Evolutionary conservation across 1,140 invertebrate species (phyloP).

Genomic region (Zaprionus lachaisei): DNA sequence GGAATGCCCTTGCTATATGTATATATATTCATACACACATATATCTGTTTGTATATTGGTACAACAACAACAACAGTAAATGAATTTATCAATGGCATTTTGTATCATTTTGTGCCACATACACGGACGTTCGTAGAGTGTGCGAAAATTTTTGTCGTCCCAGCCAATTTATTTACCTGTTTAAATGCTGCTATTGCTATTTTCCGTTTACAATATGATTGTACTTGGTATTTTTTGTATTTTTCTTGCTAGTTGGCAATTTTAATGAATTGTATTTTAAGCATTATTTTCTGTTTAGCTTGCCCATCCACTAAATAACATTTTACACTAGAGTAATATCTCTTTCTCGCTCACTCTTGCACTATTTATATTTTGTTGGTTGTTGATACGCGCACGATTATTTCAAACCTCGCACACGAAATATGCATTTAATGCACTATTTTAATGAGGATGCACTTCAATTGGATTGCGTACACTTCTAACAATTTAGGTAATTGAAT

Average conservation of each 20-base stretch:
- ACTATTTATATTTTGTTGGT: slow-evolving; percentile 30
- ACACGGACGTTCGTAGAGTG: slow-evolving; percentile 7
- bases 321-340: slow-evolving; percentile 43
- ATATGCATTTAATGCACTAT: slow-evolving; percentile 17
- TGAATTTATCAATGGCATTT: slow-evolving; percentile 54
- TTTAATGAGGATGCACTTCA: slow-evolving; percentile 28
- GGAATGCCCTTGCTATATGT: slow-evolving; percentile 38
- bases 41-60: background rate
- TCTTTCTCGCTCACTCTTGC: slow-evolving; percentile 24
- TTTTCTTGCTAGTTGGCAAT: slow-evolving; percentile 68
- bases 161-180: slow-evolving; percentile 64
- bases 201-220: slow-evolving; percentile 31
- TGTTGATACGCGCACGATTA: slow-evolving; percentile 24
- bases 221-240: slow-evolving; percentile 25
- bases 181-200: slow-evolving; percentile 60
- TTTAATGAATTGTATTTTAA: slow-evolving; percentile 72
- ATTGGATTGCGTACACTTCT: slow-evolving; percentile 41
- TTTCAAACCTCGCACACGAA: slow-evolving; percentile 40
- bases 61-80: slow-evolving; percentile 18
- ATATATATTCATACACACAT: background rate
- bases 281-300: slow-evolving; percentile 66
- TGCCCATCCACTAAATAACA: slow-evolving; percentile 26
- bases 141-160: slow-evolving; percentile 31
- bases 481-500: slow-evolving; percentile 63
- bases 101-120: slow-evolving; percentile 42